Evolutionary conservation across 2,888 invertebrate genomes (phyloP).

Genomic region (Scelioninae gen. 1): DNA sequence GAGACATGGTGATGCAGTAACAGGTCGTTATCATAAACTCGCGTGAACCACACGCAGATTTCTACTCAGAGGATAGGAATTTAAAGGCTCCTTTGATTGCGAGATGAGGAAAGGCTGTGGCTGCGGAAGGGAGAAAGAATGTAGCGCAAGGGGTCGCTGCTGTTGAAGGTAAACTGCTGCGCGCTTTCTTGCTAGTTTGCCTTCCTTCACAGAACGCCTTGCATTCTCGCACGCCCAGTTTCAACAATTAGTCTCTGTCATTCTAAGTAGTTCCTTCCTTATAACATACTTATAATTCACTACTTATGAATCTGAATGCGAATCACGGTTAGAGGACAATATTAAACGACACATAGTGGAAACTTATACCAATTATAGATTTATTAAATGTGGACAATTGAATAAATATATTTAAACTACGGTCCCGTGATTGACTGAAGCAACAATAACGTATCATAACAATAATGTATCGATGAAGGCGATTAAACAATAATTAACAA

Average conservation of each 20-base stretch:
- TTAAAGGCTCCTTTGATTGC: constrained; percentile 69
- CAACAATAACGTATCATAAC: too few species aligned
- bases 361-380: too few species aligned
- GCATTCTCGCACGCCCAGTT: constrained; percentile 81
- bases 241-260: constrained; percentile 68
- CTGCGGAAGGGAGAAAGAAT: constrained; percentile 76
- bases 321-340: too few species aligned
- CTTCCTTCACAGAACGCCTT: constrained; percentile 73
- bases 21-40: constrained; percentile 54
- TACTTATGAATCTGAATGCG: too few species aligned
- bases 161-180: constrained; percentile 82
- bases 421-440: too few species aligned
- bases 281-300: constrained; percentile 45
- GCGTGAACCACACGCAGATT: constrained; percentile 61
- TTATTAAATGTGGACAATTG: too few species aligned
- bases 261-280: constrained; percentile 61
- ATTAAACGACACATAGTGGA: too few species aligned
- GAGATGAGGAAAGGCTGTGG: constrained; percentile 69
- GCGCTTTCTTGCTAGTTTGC: constrained; percentile 69
- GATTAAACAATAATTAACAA: too few species aligned
- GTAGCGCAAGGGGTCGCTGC: constrained; percentile 83
- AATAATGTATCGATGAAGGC: too few species aligned
- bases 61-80: constrained; percentile 69
- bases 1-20: constrained; percentile 37
- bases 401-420: too few species aligned